Evolutionary conservation across 2,797 vertebrate species (phyloP).

Genomic region (Enteromius thamalakanensis): DNA sequence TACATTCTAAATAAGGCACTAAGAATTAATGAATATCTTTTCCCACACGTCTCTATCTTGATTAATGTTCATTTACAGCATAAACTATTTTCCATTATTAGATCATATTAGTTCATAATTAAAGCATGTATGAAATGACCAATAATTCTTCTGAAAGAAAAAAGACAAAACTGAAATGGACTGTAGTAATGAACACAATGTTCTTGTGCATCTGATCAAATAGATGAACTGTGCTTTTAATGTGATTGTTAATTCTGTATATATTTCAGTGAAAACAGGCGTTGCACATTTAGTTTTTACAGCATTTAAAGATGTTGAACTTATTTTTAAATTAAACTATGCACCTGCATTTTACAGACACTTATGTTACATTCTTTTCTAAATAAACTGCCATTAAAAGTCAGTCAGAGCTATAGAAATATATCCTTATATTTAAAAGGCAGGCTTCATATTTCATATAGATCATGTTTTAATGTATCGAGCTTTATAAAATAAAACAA

Average conservation of each 20-base stretch:
- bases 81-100: background rate
- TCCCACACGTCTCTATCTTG: background rate
- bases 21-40: background rate
- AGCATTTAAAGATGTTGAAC: background rate
- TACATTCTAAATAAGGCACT: background rate
- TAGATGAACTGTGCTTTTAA: background rate
- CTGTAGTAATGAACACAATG: background rate
- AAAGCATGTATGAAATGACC: background rate
- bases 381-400: background rate
- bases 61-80: background rate
- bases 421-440: background rate
- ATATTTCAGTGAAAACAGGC: background rate
- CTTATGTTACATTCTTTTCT: background rate
- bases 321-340: background rate
- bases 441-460: background rate
- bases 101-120: background rate
- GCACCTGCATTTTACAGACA: background rate
- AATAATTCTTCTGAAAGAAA: no score
- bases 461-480: no score
- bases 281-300: background rate
- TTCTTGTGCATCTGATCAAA: background rate
- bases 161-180: background rate
- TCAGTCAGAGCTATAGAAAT: background rate
- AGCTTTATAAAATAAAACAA: no score
- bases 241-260: background rate